Base-by-base conservation (phyloP, 2,888 invertebrate species). In the Anthophora plumipes region DNA sequence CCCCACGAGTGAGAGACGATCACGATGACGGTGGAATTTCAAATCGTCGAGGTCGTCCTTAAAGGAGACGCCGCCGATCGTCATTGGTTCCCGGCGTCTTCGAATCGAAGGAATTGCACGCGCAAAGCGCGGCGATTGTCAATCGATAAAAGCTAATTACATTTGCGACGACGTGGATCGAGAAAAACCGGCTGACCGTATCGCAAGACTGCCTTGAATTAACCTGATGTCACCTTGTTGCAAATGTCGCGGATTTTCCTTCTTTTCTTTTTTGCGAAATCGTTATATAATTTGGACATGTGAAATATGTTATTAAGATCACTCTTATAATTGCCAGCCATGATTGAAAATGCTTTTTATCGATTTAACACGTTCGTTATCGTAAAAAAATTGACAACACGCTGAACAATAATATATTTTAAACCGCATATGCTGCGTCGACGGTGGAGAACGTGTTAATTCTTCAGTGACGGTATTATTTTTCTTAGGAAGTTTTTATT, bases 81-180 rank as follows among this genome's bases (percentile, higher is more conserved):
- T 54, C 54, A 54, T 64, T 54, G 63, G 31, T 20, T n/a, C 25
- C 17, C 14, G n/a, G n/a, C 31, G 31, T 31, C 2, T 9, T 41
- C 12, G 20, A 14, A 52, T 37, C 14, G 20, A 37, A 39, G 20
- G 48, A 39, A 39, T 39, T 39, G 8, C 46, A 46, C 46, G 22
- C 14, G 14, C 22, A 31, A n/a, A n/a, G n/a, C 37, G 20, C 20
- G 6, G 14, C 12, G 59, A 59, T 72, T 12, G 14, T 8, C 2
- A n/a, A 55, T 55, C 55, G 72, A 64, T 72, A 31, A 55, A 72
- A 17, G 37, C 5, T 64, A 72, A 64, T 72, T 64, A 37, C 54
- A 17, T 11, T 43, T 17, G 43, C 22, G 7, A 52, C 39, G 52
- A 52, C 39, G 52, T 39, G 52, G 39, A 54, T 43, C 25, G 57